These are phyloP conservation scores for Heliocidaris tuberculata DNA, from an alignment of 35 echinoderm and acorn worm genomes.

Conservation along the genomic window DNA sequence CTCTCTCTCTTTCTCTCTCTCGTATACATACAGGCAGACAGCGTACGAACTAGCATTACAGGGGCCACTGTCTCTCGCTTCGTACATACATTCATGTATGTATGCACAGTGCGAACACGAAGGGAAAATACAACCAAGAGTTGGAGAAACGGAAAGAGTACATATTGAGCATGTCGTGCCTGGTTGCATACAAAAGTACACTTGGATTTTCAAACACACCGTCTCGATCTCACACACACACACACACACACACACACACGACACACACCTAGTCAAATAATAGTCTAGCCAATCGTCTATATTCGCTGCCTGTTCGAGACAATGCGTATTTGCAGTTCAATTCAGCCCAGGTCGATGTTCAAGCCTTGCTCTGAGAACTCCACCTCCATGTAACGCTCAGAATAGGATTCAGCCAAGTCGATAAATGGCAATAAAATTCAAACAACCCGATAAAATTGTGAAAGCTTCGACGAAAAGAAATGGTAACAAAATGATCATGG, in stretches of 20 bases:
- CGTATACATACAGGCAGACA: not conserved
- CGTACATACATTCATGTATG: not conserved
- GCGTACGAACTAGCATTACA: not conserved
- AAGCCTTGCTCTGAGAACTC: not conserved
- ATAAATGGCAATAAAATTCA: not conserved
- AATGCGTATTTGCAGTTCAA: not conserved
- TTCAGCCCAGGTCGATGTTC: not conserved
- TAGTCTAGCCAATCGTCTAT: conserved; percentile 10
- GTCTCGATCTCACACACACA: not conserved
- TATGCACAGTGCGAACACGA: not conserved
- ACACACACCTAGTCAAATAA: conserved; percentile 17
- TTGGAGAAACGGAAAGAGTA: not conserved
- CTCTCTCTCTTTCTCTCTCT: not conserved
- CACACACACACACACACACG: not conserved
- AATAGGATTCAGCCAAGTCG: not conserved
- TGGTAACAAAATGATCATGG: not conserved
- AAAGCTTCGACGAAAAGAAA: not conserved
- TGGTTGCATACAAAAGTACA: not conserved
- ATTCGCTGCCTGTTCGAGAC: not conserved
- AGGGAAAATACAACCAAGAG: not conserved
- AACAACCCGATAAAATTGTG: not conserved
- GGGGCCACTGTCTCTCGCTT: not conserved
- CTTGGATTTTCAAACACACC: not conserved
- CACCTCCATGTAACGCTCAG: not conserved
- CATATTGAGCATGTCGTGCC: not conserved